A percentile compares a stretch with the other conserved stretches of the same genome.
phyloP scores from a whole-genome alignment of 35 echinoderm and acorn worm genomes.

The Holothuria glaberrima region DNA sequence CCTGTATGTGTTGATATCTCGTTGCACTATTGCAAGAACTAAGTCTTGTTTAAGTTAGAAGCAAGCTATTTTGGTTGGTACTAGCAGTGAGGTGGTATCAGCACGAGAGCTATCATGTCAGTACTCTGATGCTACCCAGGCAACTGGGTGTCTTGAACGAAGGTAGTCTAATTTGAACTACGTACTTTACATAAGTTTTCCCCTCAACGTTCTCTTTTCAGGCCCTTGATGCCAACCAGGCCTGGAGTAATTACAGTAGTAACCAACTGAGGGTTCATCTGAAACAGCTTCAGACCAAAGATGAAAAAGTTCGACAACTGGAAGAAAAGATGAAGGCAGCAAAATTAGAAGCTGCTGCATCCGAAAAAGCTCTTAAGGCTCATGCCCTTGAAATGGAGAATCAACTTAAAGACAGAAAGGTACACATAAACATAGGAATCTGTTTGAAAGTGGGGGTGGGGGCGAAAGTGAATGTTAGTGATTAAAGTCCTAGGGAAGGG shows the following conservation, averaged over 20 bases:
- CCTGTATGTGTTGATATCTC: too few relatives aligned
- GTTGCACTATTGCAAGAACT: too few relatives aligned
- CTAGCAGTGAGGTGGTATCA: too few relatives aligned
- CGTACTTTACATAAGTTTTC: too few relatives aligned
- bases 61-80: too few relatives aligned
- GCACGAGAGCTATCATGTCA: too few relatives aligned
- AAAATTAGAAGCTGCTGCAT: background rate
- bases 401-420: background rate
- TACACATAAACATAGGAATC: background rate
- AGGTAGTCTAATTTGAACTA: too few relatives aligned
- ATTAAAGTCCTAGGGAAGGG: too few relatives aligned
- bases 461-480: background rate
- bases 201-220: background rate
- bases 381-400: background rate
- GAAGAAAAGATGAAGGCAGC: conserved; percentile 3
- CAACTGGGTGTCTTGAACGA: too few relatives aligned
- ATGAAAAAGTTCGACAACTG: background rate
- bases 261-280: conserved; percentile 3
- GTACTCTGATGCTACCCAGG: too few relatives aligned
- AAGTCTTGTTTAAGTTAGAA: too few relatives aligned
- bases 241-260: conserved; percentile 35
- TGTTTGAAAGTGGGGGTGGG: background rate
- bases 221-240: conserved; percentile 20
- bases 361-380: background rate
- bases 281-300: conserved; percentile 1